Evolutionary conservation across 2,888 invertebrate species (phyloP), one percentile per base, ranked within the genome.

Genomic region (Philereme transversata): DNA sequence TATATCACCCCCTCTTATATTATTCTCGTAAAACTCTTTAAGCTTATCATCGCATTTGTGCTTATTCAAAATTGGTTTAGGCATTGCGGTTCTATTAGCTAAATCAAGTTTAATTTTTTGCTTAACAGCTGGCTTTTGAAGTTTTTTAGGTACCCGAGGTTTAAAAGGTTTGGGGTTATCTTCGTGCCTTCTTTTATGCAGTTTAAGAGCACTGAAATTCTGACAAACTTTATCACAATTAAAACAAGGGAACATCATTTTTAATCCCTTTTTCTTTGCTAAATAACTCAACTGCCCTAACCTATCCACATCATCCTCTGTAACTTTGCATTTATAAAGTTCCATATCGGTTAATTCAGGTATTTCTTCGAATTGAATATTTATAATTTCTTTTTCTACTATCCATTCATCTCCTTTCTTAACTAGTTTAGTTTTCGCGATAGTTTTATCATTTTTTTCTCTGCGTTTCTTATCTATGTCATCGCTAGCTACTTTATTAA

Each of bases 11-110:
- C 90, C 90, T 65, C 83, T 81, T 0, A 90, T 82, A 11, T 90
- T 86, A 0, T 76, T 81, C 33, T 85, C 77, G 47, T 87, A 91
- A 58, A 91, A 91, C 0, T 84, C 77, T 22, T 77, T 86, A 0
- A 91, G 60, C 43, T 82, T 69, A 4, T 79, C 77, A 34, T 90
- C 89, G 49, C 90, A 90, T 65, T 81, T 87, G 4, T 90, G 89
- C 3, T 83, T 89, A 44, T 79, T 79, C 5, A 67, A 70, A 0
- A 90, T 84, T 0, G 90, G 88, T 45, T 82, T 81, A 0, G 63
- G 63, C 5, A 63, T 22, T 0, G 63, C 63, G 5, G 57, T 64
- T 52, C 55, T 64, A 38, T 49, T 67, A 8, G 49, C 40, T 41
- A 63, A 61, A 10, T 67, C 68, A 0, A 62, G 3, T 50, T 60